phyloP scores from a whole-genome alignment of 2,113 vertebrate species.

The Brienomyrus longianalis region DNA sequence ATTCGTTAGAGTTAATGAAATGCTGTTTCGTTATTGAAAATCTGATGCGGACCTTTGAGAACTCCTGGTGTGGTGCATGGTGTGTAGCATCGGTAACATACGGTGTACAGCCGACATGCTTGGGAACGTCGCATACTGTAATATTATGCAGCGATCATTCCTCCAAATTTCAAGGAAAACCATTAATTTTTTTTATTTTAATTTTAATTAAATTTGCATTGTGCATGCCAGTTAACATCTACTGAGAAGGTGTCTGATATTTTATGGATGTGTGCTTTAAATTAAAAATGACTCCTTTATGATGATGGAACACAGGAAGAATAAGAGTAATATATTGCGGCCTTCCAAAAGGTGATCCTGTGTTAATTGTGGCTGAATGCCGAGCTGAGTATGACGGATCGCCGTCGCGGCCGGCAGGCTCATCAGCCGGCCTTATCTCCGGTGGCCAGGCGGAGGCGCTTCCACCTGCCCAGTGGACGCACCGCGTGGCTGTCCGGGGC shows the following conservation, averaged over 20 bases:
- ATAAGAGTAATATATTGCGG: slow-evolving; percentile 4
- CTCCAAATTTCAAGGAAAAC: background rate
- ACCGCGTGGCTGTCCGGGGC: background rate
- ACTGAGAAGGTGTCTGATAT: background rate
- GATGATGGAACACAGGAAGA: background rate
- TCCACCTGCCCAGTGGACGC: background rate
- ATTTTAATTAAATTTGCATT: background rate
- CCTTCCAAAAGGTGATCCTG: background rate
- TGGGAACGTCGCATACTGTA: background rate
- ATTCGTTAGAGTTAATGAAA: too few species aligned
- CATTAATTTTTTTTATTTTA: background rate
- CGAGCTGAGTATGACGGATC: background rate
- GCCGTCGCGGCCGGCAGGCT: background rate
- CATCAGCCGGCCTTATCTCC: background rate
- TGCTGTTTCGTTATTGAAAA: too few species aligned
- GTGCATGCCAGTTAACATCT: background rate
- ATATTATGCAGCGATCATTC: background rate
- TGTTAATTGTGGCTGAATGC: background rate
- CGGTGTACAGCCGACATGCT: background rate
- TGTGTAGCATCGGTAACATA: background rate
- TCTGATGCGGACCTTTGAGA: too few species aligned
- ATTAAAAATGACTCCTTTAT: slow-evolving; percentile 10
- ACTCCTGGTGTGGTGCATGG: background rate
- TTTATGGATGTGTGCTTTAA: background rate
- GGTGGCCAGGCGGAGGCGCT: background rate